These are phyloP conservation scores for Sebastes aleutianus DNA, from an alignment of 2,797 vertebrate species.

Conservation along the genomic window DNA sequence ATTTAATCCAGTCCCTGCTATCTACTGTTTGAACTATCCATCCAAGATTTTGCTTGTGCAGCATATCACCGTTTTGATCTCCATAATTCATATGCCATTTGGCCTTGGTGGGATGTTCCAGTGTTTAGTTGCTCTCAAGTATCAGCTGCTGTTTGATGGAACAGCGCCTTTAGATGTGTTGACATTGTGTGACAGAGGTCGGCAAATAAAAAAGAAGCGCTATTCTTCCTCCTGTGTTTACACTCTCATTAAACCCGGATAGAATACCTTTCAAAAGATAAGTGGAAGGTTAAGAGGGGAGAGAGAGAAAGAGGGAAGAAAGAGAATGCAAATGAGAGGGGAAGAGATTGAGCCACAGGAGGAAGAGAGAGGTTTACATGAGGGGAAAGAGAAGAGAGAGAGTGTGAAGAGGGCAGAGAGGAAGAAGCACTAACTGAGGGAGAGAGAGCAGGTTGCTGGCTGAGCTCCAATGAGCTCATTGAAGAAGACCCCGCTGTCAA, in stretches of 20 bases:
- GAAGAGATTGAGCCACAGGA: slow-evolving; percentile 40
- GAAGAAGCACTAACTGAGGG: slow-evolving; percentile 33
- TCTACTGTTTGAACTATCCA: background rate
- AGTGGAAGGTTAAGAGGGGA: slow-evolving; percentile 31
- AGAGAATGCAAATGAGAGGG: slow-evolving; percentile 55
- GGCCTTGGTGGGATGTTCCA: background rate
- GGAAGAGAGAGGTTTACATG: slow-evolving; percentile 16
- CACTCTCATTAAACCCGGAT: slow-evolving; percentile 41
- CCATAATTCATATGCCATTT: slow-evolving; percentile 3
- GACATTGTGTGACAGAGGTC: slow-evolving; percentile 19
- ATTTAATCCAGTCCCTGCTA: background rate
- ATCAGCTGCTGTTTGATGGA: slow-evolving; percentile 25
- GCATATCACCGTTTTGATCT: slow-evolving; percentile 6
- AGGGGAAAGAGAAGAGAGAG: background rate
- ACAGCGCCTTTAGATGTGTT: slow-evolving; percentile 31
- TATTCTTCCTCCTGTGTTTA: slow-evolving; percentile 43
- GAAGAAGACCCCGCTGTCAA: slow-evolving; percentile 68
- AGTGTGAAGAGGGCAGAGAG: background rate
- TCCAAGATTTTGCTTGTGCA: background rate
- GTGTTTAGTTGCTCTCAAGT: slow-evolving; percentile 2
- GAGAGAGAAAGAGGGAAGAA: slow-evolving; percentile 14
- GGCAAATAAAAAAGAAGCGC: slow-evolving; percentile 12
- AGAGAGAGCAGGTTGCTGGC: slow-evolving; percentile 67
- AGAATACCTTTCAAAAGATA: slow-evolving; percentile 40
- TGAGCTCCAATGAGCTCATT: slow-evolving; percentile 67